Evolutionary conservation across 2,888 invertebrate species (phyloP).

Genomic region (Agelastica alni): DNA sequence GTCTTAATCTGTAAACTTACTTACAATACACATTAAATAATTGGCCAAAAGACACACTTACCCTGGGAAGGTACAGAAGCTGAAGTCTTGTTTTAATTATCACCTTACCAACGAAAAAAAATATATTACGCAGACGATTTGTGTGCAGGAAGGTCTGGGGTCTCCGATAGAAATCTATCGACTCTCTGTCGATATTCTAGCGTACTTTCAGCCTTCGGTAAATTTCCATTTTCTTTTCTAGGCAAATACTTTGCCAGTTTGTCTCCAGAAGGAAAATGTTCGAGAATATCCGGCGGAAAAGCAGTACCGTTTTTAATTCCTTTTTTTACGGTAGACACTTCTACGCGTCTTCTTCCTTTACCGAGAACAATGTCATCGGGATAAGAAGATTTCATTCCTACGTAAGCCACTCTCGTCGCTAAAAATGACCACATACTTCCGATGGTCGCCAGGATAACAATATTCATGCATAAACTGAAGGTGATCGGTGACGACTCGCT

Average conservation of each 20-base stretch:
- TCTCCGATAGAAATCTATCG: slow-evolving; percentile 52
- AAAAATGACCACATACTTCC: slow-evolving; percentile 66
- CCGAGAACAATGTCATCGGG: slow-evolving; percentile 60
- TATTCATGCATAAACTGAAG: slow-evolving; percentile 54
- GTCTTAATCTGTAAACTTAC: no score
- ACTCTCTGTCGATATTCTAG: slow-evolving; percentile 58
- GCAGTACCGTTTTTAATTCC: slow-evolving; percentile 60
- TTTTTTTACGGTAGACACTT: slow-evolving; percentile 62
- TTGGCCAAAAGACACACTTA: no score
- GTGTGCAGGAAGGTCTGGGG: slow-evolving; percentile 18
- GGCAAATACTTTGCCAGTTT: slow-evolving; percentile 62
- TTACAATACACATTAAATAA: no score
- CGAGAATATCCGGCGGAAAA: slow-evolving; percentile 61
- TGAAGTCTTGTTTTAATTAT: no score
- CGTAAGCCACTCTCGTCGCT: slow-evolving; percentile 63
- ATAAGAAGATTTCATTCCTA: slow-evolving; percentile 66
- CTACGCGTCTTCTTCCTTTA: slow-evolving; percentile 59
- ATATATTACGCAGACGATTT: no score
- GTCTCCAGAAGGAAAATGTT: slow-evolving; percentile 59
- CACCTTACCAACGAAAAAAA: no score
- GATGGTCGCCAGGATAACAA: slow-evolving; percentile 64
- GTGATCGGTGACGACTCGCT: slow-evolving; percentile 27
- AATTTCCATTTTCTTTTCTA: slow-evolving; percentile 45
- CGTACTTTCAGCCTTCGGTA: slow-evolving; percentile 54
- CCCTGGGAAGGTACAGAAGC: no score